Evolutionary conservation across 2,888 invertebrate species (phyloP), one percentile per base, ranked within the genome.

Genomic region (Stegophylla sp.): DNA sequence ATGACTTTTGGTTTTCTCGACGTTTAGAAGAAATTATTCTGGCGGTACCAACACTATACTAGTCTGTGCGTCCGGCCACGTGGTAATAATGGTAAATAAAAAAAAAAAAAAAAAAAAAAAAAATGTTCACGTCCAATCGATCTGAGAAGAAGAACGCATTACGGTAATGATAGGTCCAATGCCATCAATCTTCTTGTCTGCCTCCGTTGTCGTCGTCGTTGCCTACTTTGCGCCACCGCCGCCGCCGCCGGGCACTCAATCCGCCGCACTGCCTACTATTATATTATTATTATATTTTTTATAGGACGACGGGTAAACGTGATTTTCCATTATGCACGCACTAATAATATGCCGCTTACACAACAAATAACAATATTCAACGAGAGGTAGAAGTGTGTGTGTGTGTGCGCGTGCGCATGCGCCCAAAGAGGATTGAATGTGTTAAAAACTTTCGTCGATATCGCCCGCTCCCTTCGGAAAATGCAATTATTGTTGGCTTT

Each of bases 161-260:
- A 77, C 77, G 15, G 48, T 76, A 77, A 67, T 59, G 69, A 77
- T 69, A 28, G 67, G 67, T 59, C 67, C 59, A 45, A n/a, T 15
- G 34, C 69, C 59, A 77, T 77, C 67, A 69, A 67, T 77, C 67
- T 77, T 77, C 67, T 77, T 77, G 28, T 77, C 75, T 41, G 34
- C 12, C 51, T 53, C n/a, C 28, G 28, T 15, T 48, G 43, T 26
- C 23, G 26, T n/a, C 20, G 28, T 9, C 20, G 61, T 73, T 61
- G 61, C 45, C 45, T 63, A 74, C 72, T 73, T 51, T 10, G n/a
- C 17, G 12, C 20, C 28, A n/a, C 45, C 41, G 56, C 56, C n/a
- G n/a, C n/a, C n/a, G n/a, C n/a, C n/a, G n/a, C n/a, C n/a, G n/a
- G n/a, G 51, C 56, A 23, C 51, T 26, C 45, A 15, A 23, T 7